These are phyloP conservation scores for Delia radicum DNA, from an alignment of 1,140 invertebrate genomes.

Conservation along the genomic window DNA sequence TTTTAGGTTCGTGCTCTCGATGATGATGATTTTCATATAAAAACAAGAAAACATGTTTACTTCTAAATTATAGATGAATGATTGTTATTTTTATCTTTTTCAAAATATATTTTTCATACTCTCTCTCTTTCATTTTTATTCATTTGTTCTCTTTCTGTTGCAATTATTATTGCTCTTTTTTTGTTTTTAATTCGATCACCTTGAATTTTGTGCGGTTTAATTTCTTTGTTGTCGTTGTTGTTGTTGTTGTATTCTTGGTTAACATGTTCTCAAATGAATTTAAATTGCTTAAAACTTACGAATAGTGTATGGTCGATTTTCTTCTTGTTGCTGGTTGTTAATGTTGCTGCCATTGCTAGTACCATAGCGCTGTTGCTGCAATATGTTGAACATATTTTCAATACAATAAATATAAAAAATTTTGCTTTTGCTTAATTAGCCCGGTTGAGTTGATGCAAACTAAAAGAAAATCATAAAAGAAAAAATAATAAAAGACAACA, in stretches of 20 bases:
- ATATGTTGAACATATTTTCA: not conserved
- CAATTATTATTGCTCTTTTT: not conserved
- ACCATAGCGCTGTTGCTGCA: not conserved
- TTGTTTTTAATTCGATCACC: slow-evolving; percentile 12
- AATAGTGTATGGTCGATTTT: not conserved
- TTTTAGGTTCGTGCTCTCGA: slow-evolving; percentile 3
- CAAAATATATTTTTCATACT: too few relatives aligned
- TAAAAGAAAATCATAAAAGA: not conserved
- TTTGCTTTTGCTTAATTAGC: not conserved
- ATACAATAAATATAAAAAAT: not conserved
- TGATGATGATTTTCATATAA: not conserved
- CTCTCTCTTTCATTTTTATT: not conserved
- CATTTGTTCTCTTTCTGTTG: not conserved
- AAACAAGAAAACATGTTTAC: not conserved
- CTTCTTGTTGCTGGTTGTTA: not conserved
- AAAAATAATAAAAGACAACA: not conserved
- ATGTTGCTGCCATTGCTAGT: not conserved
- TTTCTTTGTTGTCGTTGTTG: not conserved
- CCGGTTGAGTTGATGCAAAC: not conserved
- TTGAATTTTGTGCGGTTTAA: slow-evolving; percentile 12
- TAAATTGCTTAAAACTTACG: not conserved
- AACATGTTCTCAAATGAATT: slow-evolving; percentile 10
- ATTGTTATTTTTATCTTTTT: not conserved
- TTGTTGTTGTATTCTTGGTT: not conserved
- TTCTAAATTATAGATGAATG: not conserved